Conservation (phyloP, 2,888 invertebrate genomes). For the Xanthorhoe spadicearia region DNA sequence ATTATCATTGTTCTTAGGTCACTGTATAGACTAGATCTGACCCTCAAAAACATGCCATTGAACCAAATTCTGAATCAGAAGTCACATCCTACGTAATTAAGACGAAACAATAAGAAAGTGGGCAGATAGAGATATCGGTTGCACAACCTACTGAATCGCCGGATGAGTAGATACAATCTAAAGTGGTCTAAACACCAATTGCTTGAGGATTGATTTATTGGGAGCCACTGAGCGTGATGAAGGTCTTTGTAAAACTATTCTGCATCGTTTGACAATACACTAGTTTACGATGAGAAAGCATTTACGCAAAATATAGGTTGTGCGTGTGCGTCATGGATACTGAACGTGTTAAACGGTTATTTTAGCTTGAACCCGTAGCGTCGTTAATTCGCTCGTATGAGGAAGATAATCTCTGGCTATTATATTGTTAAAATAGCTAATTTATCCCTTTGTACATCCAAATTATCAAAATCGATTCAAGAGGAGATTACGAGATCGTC, state of each 20-base stretch:
- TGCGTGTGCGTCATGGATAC: too few relatives aligned
- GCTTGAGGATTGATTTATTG: slow-evolving; percentile 72
- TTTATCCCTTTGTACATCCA: too few relatives aligned
- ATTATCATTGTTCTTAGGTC: slow-evolving; percentile 3
- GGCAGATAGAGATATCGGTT: slow-evolving; percentile 63
- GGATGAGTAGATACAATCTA: slow-evolving; percentile 74
- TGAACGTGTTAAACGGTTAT: too few relatives aligned
- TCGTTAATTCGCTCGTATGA: too few relatives aligned
- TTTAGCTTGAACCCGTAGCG: too few relatives aligned
- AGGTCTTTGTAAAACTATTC: slow-evolving; percentile 2
- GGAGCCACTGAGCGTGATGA: slow-evolving; percentile 31
- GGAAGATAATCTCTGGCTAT: too few relatives aligned
- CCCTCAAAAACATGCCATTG: slow-evolving; percentile 61
- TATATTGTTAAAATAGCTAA: too few relatives aligned
- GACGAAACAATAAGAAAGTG: slow-evolving; percentile 80
- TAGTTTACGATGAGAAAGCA: background rate
- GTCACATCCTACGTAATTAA: slow-evolving; percentile 68
- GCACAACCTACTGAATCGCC: slow-evolving; percentile 77
- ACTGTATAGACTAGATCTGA: slow-evolving; percentile 31
- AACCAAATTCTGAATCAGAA: slow-evolving; percentile 54
- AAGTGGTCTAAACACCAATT: slow-evolving; percentile 56
- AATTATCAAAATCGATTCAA: too few relatives aligned
- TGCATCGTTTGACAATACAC: background rate
- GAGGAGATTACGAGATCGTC: too few relatives aligned
- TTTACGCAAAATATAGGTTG: background rate